phyloP scores from a whole-genome alignment of 2,797 vertebrate genomes.

The Varecia variegata region DNA sequence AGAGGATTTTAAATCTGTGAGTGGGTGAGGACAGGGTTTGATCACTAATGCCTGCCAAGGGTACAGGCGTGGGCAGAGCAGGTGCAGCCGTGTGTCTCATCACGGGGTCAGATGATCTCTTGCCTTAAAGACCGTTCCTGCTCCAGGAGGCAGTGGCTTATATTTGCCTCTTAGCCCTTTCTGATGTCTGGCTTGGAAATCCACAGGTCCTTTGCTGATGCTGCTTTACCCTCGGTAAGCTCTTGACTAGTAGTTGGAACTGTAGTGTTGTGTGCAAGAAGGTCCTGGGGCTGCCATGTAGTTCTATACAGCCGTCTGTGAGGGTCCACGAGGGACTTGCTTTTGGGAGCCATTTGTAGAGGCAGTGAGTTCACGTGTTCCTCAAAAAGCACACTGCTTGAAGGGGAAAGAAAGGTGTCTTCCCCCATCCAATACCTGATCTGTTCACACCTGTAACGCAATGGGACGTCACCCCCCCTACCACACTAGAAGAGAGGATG shows the following conservation, averaged over 20 bases:
- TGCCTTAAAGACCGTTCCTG: background rate
- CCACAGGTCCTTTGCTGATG: background rate
- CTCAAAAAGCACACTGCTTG: background rate
- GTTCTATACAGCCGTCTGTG: background rate
- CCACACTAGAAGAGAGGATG: too few relatives aligned
- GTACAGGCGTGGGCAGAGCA: background rate
- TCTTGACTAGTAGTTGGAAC: background rate
- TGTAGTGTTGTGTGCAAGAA: background rate
- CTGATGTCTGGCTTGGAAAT: background rate
- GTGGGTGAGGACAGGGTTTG: background rate
- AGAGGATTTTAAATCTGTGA: background rate
- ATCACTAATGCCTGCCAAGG: background rate
- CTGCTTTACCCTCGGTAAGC: too few relatives aligned
- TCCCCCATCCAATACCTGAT: background rate
- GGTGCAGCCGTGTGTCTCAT: rapidly evolving
- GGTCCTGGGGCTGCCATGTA: background rate
- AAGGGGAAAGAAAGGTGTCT: background rate
- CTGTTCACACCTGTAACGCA: background rate
- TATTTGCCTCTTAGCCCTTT: background rate
- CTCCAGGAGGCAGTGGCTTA: background rate
- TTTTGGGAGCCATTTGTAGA: background rate
- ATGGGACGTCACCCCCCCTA: background rate
- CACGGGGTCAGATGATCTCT: background rate
- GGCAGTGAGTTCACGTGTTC: slow-evolving; percentile 3
- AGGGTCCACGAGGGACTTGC: background rate